Evolutionary conservation across 1,140 invertebrate species (phyloP), one percentile per base, ranked within the genome.

Genomic region (Saccostrea glomerata): DNA sequence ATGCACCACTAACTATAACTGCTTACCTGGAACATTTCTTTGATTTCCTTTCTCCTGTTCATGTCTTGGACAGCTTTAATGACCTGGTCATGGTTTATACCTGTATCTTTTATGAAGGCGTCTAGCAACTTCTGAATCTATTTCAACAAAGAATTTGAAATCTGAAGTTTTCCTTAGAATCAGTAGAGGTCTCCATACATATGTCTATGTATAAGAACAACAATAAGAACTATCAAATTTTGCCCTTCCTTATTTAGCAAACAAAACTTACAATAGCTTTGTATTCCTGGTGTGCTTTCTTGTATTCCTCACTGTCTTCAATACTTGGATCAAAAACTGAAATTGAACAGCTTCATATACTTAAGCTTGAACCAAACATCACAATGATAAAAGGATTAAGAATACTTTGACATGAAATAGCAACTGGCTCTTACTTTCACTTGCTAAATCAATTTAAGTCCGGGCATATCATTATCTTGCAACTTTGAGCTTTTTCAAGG

Each of bases 301-400:
- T 92, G 87, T 94, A 94, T 85, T 93, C 92, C 63, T 89, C 82
- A 54, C 89, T 88, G 73, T 93, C 92, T 87, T 94, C 93, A 85
- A 89, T 87, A 87, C 87, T 90, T 40, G 93, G 91, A 82, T 94
- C 93, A 93, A 94, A 94, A 73, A 94, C 94, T 94, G 90, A 77
- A 77, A 77, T 30, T 12, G 9, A 47, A 47, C 47, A 47, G 47
- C 9, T 47, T 47, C 47, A 7, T 47, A 47, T 9, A 47, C 47
- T 47, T 47, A 47, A 47, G 47, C 47, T 47, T 47, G 47, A 47
- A 47, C 47, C 47, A 1, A 6, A 9, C 9, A 9, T 47, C 47
- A 47, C 5, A 47, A 47, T 47, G 9, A 47, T 47, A 47, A 47
- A 47, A 47, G 47, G 47, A 7, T 36, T 4, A 77, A 40, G 25